Evolutionary conservation across 2,113 vertebrate species (phyloP), one percentile per base, ranked within the genome.

Genomic region (Scomber japonicus): DNA sequence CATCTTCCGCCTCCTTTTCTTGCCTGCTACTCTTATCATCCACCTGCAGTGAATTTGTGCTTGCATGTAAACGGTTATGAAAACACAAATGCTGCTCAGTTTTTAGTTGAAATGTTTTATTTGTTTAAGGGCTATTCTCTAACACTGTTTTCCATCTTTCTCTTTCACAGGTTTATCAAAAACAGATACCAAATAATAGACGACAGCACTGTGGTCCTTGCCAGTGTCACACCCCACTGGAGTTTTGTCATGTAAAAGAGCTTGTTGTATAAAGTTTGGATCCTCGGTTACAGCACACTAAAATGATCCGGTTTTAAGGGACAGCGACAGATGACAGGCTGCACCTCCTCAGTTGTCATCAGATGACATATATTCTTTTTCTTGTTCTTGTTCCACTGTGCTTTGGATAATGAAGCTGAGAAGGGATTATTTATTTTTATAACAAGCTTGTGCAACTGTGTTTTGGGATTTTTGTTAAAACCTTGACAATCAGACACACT

Each of bases 401-500:
- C 57, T 87, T 63, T 83, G 35, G 81, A 68, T 68, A 62, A 57
- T 71, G 65, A 77, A 45, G 64, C 72, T 83, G 53, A 79, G 74
- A 86, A 82, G 80, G 70, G 74, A 76, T 83, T 85, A 74, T 89
- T 89, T 83, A 69, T 88, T 81, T 83, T 76, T 72, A 51, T 51
- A 71, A 81, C 45, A 84, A 68, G 71, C 35, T 27, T 0, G 9
- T 69, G 55, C 49, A 79, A 24, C 64, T 86, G 57, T 76, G 30
- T 85, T 86, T 71, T 45, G 59, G 35, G 46, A 35, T 21, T 48
- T 78, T 56, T 51, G 54, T 62, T 13, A 35, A n/a, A 55, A 70
- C 68, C 57, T 65, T 66, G 92, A 94, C 92, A 93, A 94, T 94
- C 92, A 85, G 73, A 67, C 71, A 80, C 67, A 78, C 19, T 21